Base-by-base conservation (phyloP, 2,113 vertebrate genomes). In the Okapia johnstoni region DNA sequence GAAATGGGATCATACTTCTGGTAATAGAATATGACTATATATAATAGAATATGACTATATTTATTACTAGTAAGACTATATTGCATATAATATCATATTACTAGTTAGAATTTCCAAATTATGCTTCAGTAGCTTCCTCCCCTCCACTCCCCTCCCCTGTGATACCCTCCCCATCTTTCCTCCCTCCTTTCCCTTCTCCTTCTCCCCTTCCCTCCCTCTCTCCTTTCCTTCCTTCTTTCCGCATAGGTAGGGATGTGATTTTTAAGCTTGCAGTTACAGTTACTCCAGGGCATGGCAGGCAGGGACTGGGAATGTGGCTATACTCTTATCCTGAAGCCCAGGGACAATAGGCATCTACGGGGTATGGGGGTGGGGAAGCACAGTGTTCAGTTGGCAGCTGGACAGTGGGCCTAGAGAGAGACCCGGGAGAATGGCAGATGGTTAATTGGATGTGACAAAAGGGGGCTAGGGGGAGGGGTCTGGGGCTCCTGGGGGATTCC, bases 371-470 rank as follows among this genome's bases (percentile, higher is more conserved):
- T 85, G 80, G 93, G 79, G 85, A 57, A 70, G 50, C 33, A 60
- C 79, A 83, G 58, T 80, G 55, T 43, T 73, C 85, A 93, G 85
- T 87, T 96, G 97, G 97, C 98, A 98, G 98, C 98, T 98, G 98
- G 96, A 97, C 92, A 96, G 93, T 98, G 97, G 96, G 79, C 83
- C 95, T 98, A 94, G 95, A 93, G 94, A 85, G 96, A 96, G 97
- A 77, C 97, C 95, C 7, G 0, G 26, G 92, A 98, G 98, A 98
- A 98, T 98, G 98, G 99, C 99, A 99, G 99, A 99, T 99, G 99
- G 99, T 99, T 99, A 99, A 99, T 99, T 99, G 99, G 99, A 99
- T 98, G 98, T 99, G 98, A 99, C 99, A 99, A 99, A 99, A 97
- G 94, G 97, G 98, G 98, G 96, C 98, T 98, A 97, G 95, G 94